These are phyloP conservation scores for Hippocampus guttulatus DNA, from an alignment of 2,113 vertebrate genomes.

Conservation along the genomic window DNA sequence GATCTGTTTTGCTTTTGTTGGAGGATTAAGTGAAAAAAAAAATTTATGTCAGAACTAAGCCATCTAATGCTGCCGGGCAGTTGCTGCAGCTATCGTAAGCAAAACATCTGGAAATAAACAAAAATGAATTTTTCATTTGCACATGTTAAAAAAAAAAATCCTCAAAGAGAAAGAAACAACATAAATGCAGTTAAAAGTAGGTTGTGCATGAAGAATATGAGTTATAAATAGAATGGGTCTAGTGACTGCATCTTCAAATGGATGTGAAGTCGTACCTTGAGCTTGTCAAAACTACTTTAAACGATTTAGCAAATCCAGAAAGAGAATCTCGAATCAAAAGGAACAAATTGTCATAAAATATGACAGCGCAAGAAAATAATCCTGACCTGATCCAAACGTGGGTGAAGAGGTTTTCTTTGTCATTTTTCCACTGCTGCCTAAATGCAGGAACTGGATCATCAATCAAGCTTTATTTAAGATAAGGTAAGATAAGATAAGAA, in stretches of 20 bases:
- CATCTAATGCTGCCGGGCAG: constrained; percentile 1
- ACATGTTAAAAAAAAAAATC: background rate
- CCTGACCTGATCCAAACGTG: background rate
- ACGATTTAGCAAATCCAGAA: background rate
- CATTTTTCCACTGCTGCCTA: background rate
- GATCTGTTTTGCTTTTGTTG: background rate
- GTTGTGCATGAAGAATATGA: background rate
- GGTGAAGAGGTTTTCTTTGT: background rate
- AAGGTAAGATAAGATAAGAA: no score
- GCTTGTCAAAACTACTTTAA: background rate
- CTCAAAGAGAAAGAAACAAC: background rate
- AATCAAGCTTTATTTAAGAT: no score
- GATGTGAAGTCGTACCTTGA: background rate
- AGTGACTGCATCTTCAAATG: background rate
- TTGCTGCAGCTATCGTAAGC: constrained; percentile 8
- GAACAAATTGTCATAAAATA: background rate
- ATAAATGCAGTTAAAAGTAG: background rate
- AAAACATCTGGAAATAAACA: background rate
- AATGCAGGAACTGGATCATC: no score
- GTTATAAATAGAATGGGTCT: background rate
- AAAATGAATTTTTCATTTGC: background rate
- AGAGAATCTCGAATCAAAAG: background rate
- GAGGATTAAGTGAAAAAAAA: constrained; percentile 16
- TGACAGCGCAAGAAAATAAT: background rate
- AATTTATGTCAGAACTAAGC: constrained; percentile 7